Conservation (phyloP, 2,888 invertebrate species). For the Cactoblastis cactorum region DNA sequence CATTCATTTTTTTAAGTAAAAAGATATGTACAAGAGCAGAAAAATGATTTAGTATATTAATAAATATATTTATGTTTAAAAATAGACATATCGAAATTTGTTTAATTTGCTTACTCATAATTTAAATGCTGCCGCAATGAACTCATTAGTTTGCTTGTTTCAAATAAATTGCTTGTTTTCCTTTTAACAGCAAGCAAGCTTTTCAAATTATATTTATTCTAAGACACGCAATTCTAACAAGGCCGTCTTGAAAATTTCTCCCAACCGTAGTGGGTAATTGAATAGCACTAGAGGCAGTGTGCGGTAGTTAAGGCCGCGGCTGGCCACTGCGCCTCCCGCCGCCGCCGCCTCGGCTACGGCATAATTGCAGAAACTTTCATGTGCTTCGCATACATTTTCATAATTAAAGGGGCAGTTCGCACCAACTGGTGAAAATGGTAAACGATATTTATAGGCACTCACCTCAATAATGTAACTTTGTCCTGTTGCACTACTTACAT, state of each 20-base stretch:
- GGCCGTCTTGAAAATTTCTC: slow-evolving; percentile 55
- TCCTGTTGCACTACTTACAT: slow-evolving; percentile 27
- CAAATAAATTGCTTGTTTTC: neutral
- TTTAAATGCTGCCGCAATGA: too few relatives aligned
- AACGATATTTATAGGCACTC: slow-evolving; percentile 60
- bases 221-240: slow-evolving; percentile 37
- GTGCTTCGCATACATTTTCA: slow-evolving; percentile 78
- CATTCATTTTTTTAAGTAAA: too few relatives aligned
- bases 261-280: slow-evolving; percentile 59
- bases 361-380: slow-evolving; percentile 78
- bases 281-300: slow-evolving; percentile 60
- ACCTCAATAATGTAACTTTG: slow-evolving; percentile 47
- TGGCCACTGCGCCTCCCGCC: slow-evolving; percentile 48
- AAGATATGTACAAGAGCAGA: too few relatives aligned
- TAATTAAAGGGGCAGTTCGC: slow-evolving; percentile 73
- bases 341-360: slow-evolving; percentile 45
- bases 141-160: neutral
- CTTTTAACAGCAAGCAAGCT: slow-evolving; percentile 4
- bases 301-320: slow-evolving; percentile 60
- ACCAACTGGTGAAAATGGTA: slow-evolving; percentile 57
- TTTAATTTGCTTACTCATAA: too few relatives aligned
- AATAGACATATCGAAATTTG: too few relatives aligned
- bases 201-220: slow-evolving; percentile 16
- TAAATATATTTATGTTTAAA: too few relatives aligned
- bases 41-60: too few relatives aligned